phyloP scores from a whole-genome alignment of 2,888 invertebrate species.

The Periphyllus acericola region DNA sequence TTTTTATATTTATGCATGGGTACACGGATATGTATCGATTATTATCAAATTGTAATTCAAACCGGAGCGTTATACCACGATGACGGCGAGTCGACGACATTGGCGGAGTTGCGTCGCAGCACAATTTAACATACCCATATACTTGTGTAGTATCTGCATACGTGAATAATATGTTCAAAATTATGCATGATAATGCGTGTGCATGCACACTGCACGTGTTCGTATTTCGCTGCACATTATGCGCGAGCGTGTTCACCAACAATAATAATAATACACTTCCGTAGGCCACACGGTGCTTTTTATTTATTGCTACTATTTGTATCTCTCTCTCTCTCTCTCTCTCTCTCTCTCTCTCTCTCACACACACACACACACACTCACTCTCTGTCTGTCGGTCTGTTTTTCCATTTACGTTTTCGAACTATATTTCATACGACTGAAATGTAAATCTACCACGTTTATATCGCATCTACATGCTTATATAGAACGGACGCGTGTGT shows the following conservation, averaged over 20 bases:
- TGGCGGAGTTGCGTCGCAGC: not conserved
- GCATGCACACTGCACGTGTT: constrained; percentile 30
- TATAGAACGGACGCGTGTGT: not conserved
- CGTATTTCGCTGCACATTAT: not conserved
- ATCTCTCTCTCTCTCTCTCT: not conserved
- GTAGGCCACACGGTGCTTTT: constrained; percentile 2
- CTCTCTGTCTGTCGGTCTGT: not conserved
- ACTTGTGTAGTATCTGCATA: not conserved
- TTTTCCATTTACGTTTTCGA: not conserved
- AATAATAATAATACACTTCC: constrained; percentile 22
- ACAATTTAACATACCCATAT: not conserved
- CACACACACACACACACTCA: too few relatives aligned
- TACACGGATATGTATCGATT: not conserved
- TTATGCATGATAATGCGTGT: not conserved
- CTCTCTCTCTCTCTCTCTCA: not conserved
- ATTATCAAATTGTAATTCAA: not conserved
- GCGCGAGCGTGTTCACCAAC: constrained; percentile 2
- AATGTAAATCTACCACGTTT: not conserved
- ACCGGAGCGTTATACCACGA: not conserved
- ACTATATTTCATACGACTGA: constrained; percentile 8
- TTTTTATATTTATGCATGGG: not conserved
- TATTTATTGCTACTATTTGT: not conserved
- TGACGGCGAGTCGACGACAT: not conserved
- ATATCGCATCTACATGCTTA: too few relatives aligned
- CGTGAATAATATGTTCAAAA: not conserved